These are phyloP conservation scores for Cyphomyrus plagiostoma DNA, from an alignment of 2,113 vertebrate species.

Conservation along the genomic window DNA sequence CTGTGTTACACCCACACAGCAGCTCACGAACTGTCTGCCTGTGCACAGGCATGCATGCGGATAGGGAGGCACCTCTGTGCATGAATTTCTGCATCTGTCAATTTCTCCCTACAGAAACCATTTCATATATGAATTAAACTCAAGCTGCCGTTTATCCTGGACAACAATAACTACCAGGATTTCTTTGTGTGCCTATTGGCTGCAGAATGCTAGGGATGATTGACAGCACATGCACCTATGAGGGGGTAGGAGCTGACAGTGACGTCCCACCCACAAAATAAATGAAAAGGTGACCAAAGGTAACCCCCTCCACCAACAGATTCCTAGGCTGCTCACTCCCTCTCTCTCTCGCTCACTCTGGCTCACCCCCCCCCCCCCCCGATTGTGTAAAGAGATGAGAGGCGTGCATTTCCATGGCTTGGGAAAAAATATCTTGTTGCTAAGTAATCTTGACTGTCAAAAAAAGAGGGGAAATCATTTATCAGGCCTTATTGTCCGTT, in stretches of 20 bases:
- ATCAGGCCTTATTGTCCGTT: neutral
- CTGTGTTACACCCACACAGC: neutral
- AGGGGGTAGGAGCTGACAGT: neutral
- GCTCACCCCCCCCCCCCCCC: neutral
- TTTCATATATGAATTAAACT: neutral
- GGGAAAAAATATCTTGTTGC: neutral
- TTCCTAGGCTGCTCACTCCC: neutral
- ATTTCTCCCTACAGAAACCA: neutral
- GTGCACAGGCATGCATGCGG: neutral
- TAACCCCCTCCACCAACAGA: neutral
- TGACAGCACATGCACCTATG: neutral
- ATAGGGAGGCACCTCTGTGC: neutral
- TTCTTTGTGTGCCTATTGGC: neutral
- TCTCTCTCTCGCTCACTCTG: neutral
- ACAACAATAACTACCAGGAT: neutral
- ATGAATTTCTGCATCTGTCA: neutral
- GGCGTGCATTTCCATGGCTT: neutral
- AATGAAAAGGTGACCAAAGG: neutral
- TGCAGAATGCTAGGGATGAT: neutral
- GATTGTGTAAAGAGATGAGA: neutral
- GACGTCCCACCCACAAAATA: neutral
- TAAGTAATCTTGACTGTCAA: slow-evolving; percentile 7
- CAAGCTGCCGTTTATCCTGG: neutral
- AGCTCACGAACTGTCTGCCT: neutral
- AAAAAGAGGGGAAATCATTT: neutral